Evolutionary conservation across 2,888 invertebrate genomes (phyloP), one percentile per base, ranked within the genome.

Genomic region (Lasius fuliginosus): DNA sequence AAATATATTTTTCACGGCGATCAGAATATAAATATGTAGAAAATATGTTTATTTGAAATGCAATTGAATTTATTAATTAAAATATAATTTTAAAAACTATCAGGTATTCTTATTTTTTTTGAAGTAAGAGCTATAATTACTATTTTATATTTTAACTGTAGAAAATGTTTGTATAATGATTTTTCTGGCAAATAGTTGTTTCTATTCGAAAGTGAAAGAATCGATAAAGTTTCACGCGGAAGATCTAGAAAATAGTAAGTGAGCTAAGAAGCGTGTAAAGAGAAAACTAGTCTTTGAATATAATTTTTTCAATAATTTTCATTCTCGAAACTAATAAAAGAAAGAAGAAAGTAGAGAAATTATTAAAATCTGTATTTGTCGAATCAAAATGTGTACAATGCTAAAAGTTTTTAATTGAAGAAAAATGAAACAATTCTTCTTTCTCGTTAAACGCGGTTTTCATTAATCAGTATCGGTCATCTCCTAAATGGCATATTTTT

Each of bases 381-480:
- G 6, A 49, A 49, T 36, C 33, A 5, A 0, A 49, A 74, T 64
- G n/a, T 49, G 23, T 62, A 18, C 62, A 46, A n/a, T 49, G 11
- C 23, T 11, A 15, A 49, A 53, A 23, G 11, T 53, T 65, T 53
- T 36, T 36, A 36, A 36, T 76, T 53, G 18, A 65, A 76, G 23
- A 23, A 36, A 49, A 30, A 23, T 33, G 36, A 33, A 64, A 40
- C 23, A 27, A 53, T 27, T 65, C 23, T 23, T 75, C 23, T 49
- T 33, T 1, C 5, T 15, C 27, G 36, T 53, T 65, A 65, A 65
- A 76, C 65, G 27, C 64, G 36, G 36, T 53, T 49, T 36, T 65
- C 65, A 36, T 76, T 69, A 53, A 77, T 77, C 58, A 69, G 58
- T 69, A 77, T 15, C 6, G 53, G 27, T 53, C 36, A 36, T 67